Percentiles rank a stretch among this genome's conserved stretches.
Conservation (phyloP, 2,113 vertebrate genomes). For the Rhombomys opimus region DNA sequence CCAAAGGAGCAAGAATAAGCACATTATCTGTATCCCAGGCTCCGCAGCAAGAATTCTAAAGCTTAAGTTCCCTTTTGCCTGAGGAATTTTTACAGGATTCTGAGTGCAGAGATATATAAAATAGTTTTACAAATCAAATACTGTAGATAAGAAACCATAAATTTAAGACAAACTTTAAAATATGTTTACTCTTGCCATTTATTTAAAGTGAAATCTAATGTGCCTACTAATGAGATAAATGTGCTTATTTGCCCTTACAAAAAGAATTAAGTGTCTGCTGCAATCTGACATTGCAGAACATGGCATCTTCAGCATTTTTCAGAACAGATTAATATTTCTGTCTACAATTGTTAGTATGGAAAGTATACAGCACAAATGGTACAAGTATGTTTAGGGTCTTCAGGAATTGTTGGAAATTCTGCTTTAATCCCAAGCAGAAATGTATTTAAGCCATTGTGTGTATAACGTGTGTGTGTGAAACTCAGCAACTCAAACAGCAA, state of each 20-base stretch:
- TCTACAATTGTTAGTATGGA: neutral
- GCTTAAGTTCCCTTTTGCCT: neutral
- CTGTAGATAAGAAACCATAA: neutral
- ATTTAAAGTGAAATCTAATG: neutral
- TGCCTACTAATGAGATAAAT: neutral
- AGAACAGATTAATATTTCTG: neutral
- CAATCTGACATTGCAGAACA: neutral
- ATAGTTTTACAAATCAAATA: neutral
- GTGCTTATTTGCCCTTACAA: neutral
- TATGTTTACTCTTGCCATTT: neutral
- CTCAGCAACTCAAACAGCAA: neutral
- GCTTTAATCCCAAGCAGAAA: neutral
- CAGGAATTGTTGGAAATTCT: neutral
- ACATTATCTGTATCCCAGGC: neutral
- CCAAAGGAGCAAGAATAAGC: neutral
- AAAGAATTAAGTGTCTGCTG: neutral
- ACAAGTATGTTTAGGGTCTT: neutral
- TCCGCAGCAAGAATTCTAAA: neutral
- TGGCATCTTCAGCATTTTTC: neutral
- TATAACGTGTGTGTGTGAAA: neutral
- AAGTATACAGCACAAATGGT: neutral
- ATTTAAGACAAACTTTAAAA: neutral
- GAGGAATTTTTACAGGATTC: neutral
- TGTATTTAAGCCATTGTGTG: neutral
- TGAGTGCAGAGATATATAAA: neutral